Conservation (phyloP, 2,888 invertebrate species). For the Odontocolon sp. region DNA sequence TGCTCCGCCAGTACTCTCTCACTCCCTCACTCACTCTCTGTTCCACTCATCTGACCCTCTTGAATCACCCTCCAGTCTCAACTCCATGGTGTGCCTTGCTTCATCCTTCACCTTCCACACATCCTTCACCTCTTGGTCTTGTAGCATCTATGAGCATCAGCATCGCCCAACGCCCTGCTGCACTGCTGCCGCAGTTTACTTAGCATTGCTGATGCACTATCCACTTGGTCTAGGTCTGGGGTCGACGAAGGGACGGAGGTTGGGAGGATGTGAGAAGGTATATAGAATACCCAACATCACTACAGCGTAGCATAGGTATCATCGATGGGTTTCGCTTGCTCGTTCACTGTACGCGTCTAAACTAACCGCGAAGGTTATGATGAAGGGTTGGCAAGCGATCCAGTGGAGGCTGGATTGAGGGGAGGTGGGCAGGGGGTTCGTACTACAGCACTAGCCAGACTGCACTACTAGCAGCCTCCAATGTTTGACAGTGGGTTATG, state of each 20-base stretch:
- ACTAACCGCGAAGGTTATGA: slow-evolving; percentile 66
- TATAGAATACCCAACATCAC: slow-evolving; percentile 26
- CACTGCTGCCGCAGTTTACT: slow-evolving; percentile 74
- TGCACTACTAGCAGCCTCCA: slow-evolving; percentile 52
- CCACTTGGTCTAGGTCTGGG: slow-evolving; percentile 59
- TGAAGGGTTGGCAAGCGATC: slow-evolving; percentile 47
- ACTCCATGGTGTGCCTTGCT: slow-evolving; percentile 13
- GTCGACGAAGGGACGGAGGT: slow-evolving; percentile 12
- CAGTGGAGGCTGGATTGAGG: slow-evolving; percentile 31
- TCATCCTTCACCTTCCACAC: slow-evolving; percentile 29
- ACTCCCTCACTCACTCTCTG: slow-evolving; percentile 2
- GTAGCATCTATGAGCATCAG: slow-evolving; percentile 23
- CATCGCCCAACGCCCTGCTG: slow-evolving; percentile 9
- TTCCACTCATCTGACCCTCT: slow-evolving; percentile 34
- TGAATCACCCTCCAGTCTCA: slow-evolving; percentile 40
- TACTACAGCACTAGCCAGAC: slow-evolving; percentile 27
- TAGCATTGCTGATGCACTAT: slow-evolving; percentile 79
- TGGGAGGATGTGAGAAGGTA: neutral
- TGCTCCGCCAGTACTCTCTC: slow-evolving; percentile 39
- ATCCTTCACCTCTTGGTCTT: slow-evolving; percentile 30
- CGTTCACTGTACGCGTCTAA: slow-evolving; percentile 54
- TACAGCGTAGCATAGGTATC: slow-evolving; percentile 13
- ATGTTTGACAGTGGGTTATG: slow-evolving; percentile 66
- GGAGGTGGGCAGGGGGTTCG: slow-evolving; percentile 11
- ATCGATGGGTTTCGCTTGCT: slow-evolving; percentile 35